phyloP scores from a whole-genome alignment of 2,797 vertebrate species.

The Loriculus beryllinus region DNA sequence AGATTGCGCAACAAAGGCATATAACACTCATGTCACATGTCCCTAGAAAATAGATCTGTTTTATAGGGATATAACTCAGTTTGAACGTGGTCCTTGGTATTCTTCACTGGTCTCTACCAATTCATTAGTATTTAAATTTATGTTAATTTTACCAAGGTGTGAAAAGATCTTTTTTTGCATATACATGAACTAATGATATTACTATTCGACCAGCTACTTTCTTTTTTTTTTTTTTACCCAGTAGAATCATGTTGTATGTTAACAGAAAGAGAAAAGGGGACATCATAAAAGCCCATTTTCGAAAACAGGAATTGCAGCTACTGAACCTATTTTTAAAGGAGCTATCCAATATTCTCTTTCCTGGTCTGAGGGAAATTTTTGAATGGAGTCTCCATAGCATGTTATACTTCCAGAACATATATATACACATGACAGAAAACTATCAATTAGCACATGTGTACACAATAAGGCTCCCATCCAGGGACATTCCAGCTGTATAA shows the following conservation, averaged over 20 bases:
- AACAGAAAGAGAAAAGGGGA: constrained; percentile 36
- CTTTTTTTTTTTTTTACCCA: constrained; percentile 40
- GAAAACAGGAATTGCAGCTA: not conserved
- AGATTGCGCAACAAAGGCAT: constrained; percentile 29
- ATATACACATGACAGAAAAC: not conserved
- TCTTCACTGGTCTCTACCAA: constrained; percentile 46
- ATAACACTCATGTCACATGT: constrained; percentile 34
- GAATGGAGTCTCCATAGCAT: not conserved
- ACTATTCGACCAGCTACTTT: constrained; percentile 62
- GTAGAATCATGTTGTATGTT: constrained; percentile 53
- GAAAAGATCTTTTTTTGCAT: constrained; percentile 75
- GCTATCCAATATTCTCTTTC: not conserved
- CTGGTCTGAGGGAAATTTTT: not conserved
- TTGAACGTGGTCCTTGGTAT: constrained; percentile 57
- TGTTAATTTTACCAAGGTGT: constrained; percentile 80
- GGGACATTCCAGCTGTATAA: not conserved
- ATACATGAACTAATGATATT: constrained; percentile 76
- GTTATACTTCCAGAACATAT: not conserved
- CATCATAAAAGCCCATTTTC: not conserved
- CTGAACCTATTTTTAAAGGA: not conserved
- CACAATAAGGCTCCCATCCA: not conserved
- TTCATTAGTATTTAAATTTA: constrained; percentile 81
- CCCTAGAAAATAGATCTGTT: constrained; percentile 46
- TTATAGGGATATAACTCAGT: constrained; percentile 43
- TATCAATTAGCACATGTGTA: not conserved